Evolutionary conservation across 2,113 vertebrate species (phyloP).

Genomic region (Brienomyrus longianalis): DNA sequence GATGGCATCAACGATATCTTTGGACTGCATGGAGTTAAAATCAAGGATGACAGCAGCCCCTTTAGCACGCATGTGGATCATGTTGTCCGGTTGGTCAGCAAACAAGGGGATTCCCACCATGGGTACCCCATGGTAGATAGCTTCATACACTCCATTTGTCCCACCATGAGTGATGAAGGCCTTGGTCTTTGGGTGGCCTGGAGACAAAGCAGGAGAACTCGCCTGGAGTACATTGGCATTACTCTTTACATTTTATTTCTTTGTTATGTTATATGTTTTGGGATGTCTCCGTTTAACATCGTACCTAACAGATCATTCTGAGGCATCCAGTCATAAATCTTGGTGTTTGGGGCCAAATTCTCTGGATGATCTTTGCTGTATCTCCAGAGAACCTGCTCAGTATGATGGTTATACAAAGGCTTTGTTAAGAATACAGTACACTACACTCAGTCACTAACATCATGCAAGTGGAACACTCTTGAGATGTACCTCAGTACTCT

Average conservation of each 20-base stretch:
- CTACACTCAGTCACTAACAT: background rate
- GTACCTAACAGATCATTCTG: conserved; percentile 81
- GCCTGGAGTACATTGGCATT: background rate
- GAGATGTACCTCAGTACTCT: background rate
- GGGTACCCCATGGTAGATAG: conserved; percentile 75
- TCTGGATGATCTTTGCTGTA: conserved; percentile 70
- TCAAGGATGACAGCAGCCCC: conserved; percentile 59
- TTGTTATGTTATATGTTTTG: conserved; percentile 18
- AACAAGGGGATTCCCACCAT: conserved; percentile 54
- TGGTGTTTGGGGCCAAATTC: conserved; percentile 68
- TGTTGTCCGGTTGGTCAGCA: conserved; percentile 62
- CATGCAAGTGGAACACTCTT: background rate
- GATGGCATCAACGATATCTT: conserved; percentile 66
- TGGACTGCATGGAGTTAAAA: conserved; percentile 55
- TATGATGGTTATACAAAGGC: background rate
- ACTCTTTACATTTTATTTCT: background rate
- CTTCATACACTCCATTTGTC: conserved; percentile 88
- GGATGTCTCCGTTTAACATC: conserved; percentile 20
- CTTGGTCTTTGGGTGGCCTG: conserved; percentile 78
- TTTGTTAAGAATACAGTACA: background rate
- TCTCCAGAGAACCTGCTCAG: conserved; percentile 73
- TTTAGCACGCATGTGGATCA: conserved; percentile 46
- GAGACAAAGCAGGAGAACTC: conserved; percentile 16
- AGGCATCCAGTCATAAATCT: conserved; percentile 73
- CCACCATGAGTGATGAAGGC: conserved; percentile 87